These are phyloP conservation scores for Garrulus glandarius DNA, from an alignment of 2,797 vertebrate species.

Conservation along the genomic window DNA sequence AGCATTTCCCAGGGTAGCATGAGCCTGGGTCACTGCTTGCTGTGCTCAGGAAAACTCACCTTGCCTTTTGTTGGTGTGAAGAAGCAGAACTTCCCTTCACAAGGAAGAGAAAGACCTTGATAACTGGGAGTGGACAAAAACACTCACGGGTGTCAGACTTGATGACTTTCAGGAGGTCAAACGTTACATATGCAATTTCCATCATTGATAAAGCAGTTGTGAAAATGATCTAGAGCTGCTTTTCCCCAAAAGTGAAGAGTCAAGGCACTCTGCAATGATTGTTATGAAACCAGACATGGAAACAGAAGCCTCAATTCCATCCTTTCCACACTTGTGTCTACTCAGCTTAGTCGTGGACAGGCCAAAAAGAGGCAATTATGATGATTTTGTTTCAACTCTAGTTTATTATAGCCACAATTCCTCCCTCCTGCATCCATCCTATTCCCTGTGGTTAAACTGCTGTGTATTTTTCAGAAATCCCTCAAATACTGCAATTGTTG, in stretches of 20 bases:
- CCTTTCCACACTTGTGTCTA: neutral
- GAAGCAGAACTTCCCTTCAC: neutral
- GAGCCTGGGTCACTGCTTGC: neutral
- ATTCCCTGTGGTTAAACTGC: neutral
- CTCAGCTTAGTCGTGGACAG: neutral
- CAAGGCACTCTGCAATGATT: neutral
- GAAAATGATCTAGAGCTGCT: neutral
- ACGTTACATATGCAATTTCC: neutral
- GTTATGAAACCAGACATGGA: neutral
- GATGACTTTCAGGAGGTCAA: neutral
- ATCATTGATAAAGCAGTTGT: neutral
- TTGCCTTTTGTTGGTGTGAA: rapidly evolving
- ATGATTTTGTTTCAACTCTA: neutral
- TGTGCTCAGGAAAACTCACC: neutral
- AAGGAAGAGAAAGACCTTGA: neutral
- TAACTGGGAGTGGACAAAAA: neutral
- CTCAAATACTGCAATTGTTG: neutral
- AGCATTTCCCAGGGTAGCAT: neutral
- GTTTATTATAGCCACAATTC: neutral
- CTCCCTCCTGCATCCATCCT: neutral
- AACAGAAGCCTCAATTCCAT: neutral
- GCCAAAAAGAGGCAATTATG: neutral
- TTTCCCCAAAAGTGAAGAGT: neutral
- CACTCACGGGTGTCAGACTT: neutral
- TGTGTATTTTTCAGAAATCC: neutral